Conservation (phyloP, 2,113 vertebrate genomes). For the Syrmaticus mikado region DNA sequence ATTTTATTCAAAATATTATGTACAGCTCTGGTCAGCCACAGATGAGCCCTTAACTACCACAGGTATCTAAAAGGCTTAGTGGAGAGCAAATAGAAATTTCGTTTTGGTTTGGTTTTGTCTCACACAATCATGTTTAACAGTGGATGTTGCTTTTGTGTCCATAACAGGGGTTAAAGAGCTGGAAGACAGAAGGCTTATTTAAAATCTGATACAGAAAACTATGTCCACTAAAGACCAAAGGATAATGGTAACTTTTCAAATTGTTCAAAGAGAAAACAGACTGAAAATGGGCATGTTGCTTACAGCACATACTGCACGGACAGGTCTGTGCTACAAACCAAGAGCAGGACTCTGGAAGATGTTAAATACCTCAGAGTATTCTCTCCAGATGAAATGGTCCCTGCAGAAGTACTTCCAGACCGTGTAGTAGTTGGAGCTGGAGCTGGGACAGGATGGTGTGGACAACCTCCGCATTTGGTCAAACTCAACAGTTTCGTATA, state of each 20-base stretch:
- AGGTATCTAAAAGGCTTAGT: neutral
- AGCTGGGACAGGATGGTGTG: conserved; percentile 85
- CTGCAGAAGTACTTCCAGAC: conserved; percentile 99
- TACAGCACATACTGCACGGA: accelerated
- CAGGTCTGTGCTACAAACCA: neutral
- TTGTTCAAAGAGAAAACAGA: neutral
- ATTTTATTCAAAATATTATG: neutral
- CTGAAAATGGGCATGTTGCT: accelerated
- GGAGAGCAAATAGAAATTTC: neutral
- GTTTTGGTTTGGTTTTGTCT: neutral
- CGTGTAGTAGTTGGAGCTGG: conserved; percentile 87
- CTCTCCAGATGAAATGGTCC: conserved; percentile 99
- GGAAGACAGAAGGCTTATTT: neutral
- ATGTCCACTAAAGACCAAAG: neutral
- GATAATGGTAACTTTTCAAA: neutral
- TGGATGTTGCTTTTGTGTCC: neutral
- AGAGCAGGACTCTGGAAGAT: neutral
- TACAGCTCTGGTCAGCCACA: neutral
- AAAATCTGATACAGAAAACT: neutral
- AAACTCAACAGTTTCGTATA: conserved; percentile 90
- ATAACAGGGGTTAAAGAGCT: neutral
- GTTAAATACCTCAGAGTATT: conserved; percentile 92
- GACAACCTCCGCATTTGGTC: conserved; percentile 91
- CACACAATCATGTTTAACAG: neutral
- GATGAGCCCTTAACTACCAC: neutral